phyloP scores from a whole-genome alignment of 2,888 invertebrate genomes.

The Poecilobothrus nobilitatus region DNA sequence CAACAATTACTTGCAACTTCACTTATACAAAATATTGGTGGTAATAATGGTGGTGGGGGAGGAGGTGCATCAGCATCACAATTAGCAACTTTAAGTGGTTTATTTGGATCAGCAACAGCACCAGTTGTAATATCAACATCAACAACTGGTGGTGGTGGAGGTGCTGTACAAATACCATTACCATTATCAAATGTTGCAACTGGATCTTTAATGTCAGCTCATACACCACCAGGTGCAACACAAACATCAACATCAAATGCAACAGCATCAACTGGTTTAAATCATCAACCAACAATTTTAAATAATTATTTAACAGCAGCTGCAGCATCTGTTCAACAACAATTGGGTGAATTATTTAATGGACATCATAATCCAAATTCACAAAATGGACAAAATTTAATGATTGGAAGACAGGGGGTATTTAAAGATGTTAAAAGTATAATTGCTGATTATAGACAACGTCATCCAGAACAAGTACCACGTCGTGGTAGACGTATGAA shows the following conservation, averaged over 20 bases:
- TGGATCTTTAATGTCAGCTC: neutral
- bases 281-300: slow-evolving; percentile 22
- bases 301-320: slow-evolving; percentile 27
- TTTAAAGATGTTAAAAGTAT: slow-evolving; percentile 76
- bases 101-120: slow-evolving; percentile 7
- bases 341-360: slow-evolving; percentile 27
- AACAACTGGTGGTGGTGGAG: neutral
- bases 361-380: slow-evolving; percentile 24
- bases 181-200: slow-evolving; percentile 7
- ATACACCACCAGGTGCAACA: neutral
- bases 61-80: neutral
- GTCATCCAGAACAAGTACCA: slow-evolving; percentile 66
- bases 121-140: neutral
- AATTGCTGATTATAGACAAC: slow-evolving; percentile 69
- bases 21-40: neutral
- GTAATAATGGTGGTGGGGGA: neutral
- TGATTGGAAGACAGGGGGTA: slow-evolving; percentile 60
- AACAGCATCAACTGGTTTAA: neutral
- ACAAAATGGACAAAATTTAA: slow-evolving; percentile 22
- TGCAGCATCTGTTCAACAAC: slow-evolving; percentile 25
- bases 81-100: neutral
- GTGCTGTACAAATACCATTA: neutral
- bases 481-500: slow-evolving; percentile 58
- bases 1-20: neutral
- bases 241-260: neutral